Base-by-base conservation (phyloP, 2,888 invertebrate species). In the Acanthopleura granulata region DNA sequence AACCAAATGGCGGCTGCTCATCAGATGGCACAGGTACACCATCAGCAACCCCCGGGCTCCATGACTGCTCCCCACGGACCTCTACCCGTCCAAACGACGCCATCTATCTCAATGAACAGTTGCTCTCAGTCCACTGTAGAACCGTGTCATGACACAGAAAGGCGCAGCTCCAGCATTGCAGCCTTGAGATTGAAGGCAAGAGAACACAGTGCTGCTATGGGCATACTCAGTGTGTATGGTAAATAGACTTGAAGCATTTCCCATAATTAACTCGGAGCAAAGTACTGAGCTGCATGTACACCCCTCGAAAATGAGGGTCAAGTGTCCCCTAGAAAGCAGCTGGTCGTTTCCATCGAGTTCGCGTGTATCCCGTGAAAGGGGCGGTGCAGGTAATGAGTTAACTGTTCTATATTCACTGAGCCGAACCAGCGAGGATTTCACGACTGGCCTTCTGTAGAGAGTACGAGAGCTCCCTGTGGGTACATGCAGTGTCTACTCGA, bases 101-200 rank as follows among this genome's bases (percentile, higher is more conserved):
- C 22, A 3, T 22, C 57, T 57, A 66, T 66, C 16, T 16, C 66
- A 22, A 66, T 66, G 66, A 66, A 66, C 66, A 66, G 29, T 66
- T 66, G 66, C 29, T 27, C 66, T 27, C 66, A 74, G 50, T 75
- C 76, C 25, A 75, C 76, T 11, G 30, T 83, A 25, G 85, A 84
- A 27, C 77, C 79, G 12, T 77, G 84, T 72, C 81, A 82, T 75
- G 83, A 84, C 73, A 82, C 86, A 25, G 87, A 88, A 73, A 77
- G 87, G 51, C 81, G 89, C 66, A 86, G 84, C 72, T 84, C 88
- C 18, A 89, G 89, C 77, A 89, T 89, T 71, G 89, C 89, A 16
- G 82, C 88, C 11, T 78, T 89, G 22, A 75, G 89, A 75, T 81
- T 89, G 61, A 89, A 88, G 79, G 89, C 89, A 0, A 81, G 87